Percentiles rank a stretch among this genome's conserved stretches.
phyloP scores from a whole-genome alignment of 2,797 vertebrate species.

The Orestias chungarensis region DNA sequence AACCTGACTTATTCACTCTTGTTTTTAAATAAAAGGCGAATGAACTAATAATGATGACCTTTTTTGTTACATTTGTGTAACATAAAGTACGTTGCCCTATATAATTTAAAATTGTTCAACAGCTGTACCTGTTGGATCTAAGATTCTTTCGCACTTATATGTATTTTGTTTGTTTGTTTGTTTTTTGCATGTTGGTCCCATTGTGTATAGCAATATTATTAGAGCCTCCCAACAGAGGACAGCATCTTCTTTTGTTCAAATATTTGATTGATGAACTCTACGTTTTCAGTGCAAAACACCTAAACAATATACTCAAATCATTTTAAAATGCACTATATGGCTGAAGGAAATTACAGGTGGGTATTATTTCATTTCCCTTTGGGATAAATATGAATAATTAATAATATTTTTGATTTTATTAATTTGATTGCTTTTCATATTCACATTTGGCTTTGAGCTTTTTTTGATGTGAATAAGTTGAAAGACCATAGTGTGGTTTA shows the following conservation, averaged over 20 bases:
- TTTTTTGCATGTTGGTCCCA: not conserved
- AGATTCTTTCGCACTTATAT: not conserved
- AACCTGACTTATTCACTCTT: not conserved
- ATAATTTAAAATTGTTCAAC: not conserved
- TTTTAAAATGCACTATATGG: no score
- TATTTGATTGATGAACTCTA: not conserved
- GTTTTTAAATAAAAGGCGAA: not conserved
- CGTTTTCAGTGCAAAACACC: not conserved
- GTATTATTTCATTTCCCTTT: no score
- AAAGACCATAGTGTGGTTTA: not conserved
- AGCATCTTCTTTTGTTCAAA: not conserved
- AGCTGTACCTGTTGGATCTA: not conserved
- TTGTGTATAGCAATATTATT: not conserved
- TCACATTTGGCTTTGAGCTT: not conserved
- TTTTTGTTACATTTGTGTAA: not conserved
- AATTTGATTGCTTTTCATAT: not conserved
- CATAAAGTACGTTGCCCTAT: not conserved
- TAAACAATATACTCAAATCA: no score
- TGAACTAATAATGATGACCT: not conserved
- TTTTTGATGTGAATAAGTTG: not conserved
- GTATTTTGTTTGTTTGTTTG: not conserved
- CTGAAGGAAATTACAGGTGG: not conserved
- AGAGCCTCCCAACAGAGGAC: not conserved
- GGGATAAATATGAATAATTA: no score
- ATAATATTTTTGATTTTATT: no score